Evolutionary conservation across 1,140 invertebrate species (phyloP).

Genomic region (Colletes gigas): DNA sequence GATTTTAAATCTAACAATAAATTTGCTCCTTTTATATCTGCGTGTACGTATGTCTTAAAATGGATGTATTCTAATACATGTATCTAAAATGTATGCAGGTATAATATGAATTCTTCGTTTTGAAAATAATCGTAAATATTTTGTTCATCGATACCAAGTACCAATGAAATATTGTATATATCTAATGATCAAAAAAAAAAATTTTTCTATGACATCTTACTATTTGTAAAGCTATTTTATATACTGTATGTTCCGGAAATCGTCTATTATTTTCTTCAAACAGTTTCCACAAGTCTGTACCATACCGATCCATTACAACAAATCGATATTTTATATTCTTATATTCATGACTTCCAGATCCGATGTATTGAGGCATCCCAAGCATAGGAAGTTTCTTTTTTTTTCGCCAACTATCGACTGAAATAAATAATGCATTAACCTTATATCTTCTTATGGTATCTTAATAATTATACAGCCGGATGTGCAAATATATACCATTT

Average conservation of each 20-base stretch:
- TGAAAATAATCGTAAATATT: background rate
- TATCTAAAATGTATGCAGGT: slow-evolving; percentile 82
- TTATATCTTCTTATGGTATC: no score
- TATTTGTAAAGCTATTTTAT: slow-evolving; percentile 92
- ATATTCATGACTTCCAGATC: slow-evolving; percentile 90
- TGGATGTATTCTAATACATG: slow-evolving; percentile 95
- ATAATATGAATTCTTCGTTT: slow-evolving; percentile 23
- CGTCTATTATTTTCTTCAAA: slow-evolving; percentile 86
- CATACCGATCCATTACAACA: slow-evolving; percentile 95
- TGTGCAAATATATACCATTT: background rate
- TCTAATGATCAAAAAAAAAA: slow-evolving; percentile 1
- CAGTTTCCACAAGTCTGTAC: slow-evolving; percentile 92
- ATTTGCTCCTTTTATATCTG: slow-evolving; percentile 96
- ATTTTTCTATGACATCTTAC: slow-evolving; percentile 81
- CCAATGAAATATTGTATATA: slow-evolving; percentile 10
- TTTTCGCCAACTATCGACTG: slow-evolving; percentile 90
- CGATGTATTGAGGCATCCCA: slow-evolving; percentile 93
- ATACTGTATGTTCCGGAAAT: slow-evolving; percentile 89
- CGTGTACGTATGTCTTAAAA: slow-evolving; percentile 92
- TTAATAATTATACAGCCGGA: no score
- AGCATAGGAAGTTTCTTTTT: slow-evolving; percentile 87
- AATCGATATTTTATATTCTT: slow-evolving; percentile 92
- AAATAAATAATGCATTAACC: slow-evolving; percentile 49
- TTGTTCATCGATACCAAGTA: background rate
- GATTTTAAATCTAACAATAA: slow-evolving; percentile 89